Evolutionary conservation across 1,140 invertebrate species (phyloP).

Genomic region (Bombyx mandarina): DNA sequence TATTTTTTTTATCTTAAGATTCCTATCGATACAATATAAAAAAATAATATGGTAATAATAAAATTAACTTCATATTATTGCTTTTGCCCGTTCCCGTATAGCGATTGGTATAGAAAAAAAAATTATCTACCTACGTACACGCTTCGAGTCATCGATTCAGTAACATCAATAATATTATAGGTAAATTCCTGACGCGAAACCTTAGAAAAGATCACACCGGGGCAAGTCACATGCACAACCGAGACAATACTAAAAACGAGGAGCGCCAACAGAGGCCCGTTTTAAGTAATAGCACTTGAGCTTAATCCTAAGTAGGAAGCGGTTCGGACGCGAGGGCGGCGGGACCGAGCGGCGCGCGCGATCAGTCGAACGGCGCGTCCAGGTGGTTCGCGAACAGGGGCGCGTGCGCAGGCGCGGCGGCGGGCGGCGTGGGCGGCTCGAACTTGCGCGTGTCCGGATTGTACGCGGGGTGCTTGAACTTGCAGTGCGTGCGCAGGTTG

Average conservation of each 20-base stretch:
- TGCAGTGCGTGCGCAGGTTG: conserved; percentile 89
- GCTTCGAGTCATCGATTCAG: conserved; percentile 45
- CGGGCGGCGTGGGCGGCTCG: conserved; percentile 75
- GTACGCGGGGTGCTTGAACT: conserved; percentile 87
- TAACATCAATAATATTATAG: conserved; percentile 39
- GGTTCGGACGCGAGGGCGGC: conserved; percentile 30
- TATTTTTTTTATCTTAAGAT: conserved; percentile 64
- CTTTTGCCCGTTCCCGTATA: conserved; percentile 71
- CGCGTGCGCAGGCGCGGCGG: conserved; percentile 65
- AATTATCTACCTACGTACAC: conserved; percentile 52
- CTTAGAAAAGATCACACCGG: conserved; percentile 56
- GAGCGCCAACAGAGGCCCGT: conserved; percentile 49
- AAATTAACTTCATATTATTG: conserved; percentile 72
- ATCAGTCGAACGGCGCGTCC: conserved; percentile 67
- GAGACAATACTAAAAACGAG: conserved; percentile 66
- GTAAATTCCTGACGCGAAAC: conserved; percentile 41
- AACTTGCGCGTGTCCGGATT: conserved; percentile 87
- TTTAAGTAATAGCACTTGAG: conserved; percentile 67
- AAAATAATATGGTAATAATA: conserved; percentile 71
- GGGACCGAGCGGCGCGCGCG: conserved; percentile 54
- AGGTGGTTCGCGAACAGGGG: conserved; percentile 61
- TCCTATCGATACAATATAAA: conserved; percentile 68
- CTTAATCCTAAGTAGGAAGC: conserved; percentile 66
- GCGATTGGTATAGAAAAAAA: conserved; percentile 69
- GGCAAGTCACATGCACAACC: conserved; percentile 69